Base-by-base conservation (phyloP, 1,140 invertebrate species). In the Chelonus insularis region DNA sequence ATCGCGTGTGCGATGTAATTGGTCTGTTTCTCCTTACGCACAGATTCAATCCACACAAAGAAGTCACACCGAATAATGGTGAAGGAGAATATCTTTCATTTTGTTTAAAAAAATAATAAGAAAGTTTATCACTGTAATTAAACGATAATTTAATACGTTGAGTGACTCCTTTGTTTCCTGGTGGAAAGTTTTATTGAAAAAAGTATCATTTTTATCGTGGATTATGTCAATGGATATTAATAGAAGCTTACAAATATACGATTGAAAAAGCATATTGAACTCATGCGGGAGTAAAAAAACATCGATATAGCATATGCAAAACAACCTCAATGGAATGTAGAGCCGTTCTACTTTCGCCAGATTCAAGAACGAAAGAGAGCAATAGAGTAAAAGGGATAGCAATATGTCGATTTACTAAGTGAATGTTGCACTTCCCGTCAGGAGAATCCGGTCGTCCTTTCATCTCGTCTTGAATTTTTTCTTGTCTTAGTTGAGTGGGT, bases 401-500 rank as follows among this genome's bases (percentile, higher is more conserved):
- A 5, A 12, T 14, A 21, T n/a, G 16, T 37, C 16, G 16, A 39
- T 23, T 32, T 55, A 16, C 29, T 18, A 20, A 11, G 18, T 16
- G 16, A 43, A 43, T 16, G 41, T 43, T 43, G 34, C 34, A 55
- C 52, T 55, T 55, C 52, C 52, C 34, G 52, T 55, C 52, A 37
- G 52, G 52, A 29, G 52, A 55, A 55, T 55, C 52, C 52, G 25
- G 52, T 39, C 34, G 52, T 55, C 32, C 34, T 55, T 55, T 37
- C 52, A 37, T 55, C 52, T 55, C 18, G 52, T 55, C 52, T 55
- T 29, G 52, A 29, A 18, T 39, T 39, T 16, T 18, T 25, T 55
- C 32, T 36, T 8, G 8, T 18, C 16, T 29, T 20, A 16, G 12
- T 18, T 18, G 12, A 9, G 52, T 55, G 52, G 32, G 52, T 39